Evolutionary conservation across 2,888 invertebrate genomes (phyloP), one percentile per base, ranked within the genome.

Genomic region (Cheilosia pagana): DNA sequence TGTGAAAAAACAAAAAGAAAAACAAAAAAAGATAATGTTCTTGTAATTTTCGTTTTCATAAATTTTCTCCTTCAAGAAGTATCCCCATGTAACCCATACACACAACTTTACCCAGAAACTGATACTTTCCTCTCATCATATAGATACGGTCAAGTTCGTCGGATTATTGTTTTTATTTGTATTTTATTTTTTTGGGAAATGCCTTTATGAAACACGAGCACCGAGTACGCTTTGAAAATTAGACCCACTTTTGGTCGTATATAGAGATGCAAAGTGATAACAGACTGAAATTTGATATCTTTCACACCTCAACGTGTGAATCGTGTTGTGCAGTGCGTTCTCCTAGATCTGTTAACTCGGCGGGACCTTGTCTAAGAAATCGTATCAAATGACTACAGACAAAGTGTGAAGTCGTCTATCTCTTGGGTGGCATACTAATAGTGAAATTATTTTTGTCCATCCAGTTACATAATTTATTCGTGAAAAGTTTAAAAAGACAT

Each of bases 311-410:
- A 50, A 53, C 70, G 10, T 76, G 55, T 75, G 39, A 35, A 63
- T 72, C 19, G 52, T 68, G 45, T 25, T 43, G 43, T 16, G 25
- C 10, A 39, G 35, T 62, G 19, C 23, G 12, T 16, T 50, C 55
- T 67, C 12, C 45, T 25, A 25, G 16, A 12, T 67, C 62, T 52
- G 28, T 21, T 10, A 21, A 3, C 28, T 31, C 74, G 55, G 60
- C 81, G 68, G 75, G 59, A 50, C 31, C 25, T 67, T n/a, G 55
- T 53, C 57, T 72, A 60, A 72, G 82, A 83, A 63, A 83, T 72
- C 72, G 72, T 78, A 83, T 83, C 78, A 59, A 68, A 79, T 83
- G 62, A 50, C 83, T n/a, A n/a, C 78, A 70, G 43, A 65, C 48
- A 48, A 53, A 78, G 77, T 82, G 77, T 72, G 53, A 82, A 77